A percentile compares a stretch with the other conserved stretches of the same genome.
These are phyloP conservation scores for Calameuta pallipes DNA, from an alignment of 2,888 invertebrate genomes.

Conservation along the genomic window DNA sequence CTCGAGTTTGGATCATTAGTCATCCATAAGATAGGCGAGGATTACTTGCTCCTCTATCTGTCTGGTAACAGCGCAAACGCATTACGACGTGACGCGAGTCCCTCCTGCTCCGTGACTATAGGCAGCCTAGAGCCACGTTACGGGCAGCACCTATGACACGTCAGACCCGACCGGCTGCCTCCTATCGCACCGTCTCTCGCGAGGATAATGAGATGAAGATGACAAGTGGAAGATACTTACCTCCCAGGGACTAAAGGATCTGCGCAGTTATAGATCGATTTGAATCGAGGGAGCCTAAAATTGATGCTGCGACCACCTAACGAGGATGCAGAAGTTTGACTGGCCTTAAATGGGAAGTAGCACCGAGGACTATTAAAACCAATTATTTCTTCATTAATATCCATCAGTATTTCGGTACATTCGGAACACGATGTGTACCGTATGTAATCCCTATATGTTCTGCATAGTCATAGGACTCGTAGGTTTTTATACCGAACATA, in stretches of 20 bases:
- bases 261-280: not conserved
- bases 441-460: not conserved
- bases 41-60: not conserved
- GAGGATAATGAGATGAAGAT: not conserved
- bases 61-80: not conserved
- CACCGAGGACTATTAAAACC: conserved; percentile 41
- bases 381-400: conserved; percentile 55
- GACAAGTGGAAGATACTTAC: not conserved
- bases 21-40: not conserved
- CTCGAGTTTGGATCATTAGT: not conserved
- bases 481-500: not conserved
- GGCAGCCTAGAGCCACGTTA: not conserved
- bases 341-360: conserved; percentile 34
- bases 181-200: not conserved
- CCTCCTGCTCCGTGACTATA: not conserved
- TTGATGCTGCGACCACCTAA: not conserved
- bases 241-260: not conserved
- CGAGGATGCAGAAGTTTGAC: not conserved
- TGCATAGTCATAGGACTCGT: not conserved
- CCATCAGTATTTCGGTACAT: conserved; percentile 43
- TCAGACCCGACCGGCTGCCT: not conserved
- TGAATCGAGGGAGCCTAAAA: not conserved
- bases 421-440: conserved; percentile 13
- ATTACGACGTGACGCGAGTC: not conserved
- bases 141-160: not conserved